Conservation (phyloP, 1,140 invertebrate genomes). For the Orchestia grillus region DNA sequence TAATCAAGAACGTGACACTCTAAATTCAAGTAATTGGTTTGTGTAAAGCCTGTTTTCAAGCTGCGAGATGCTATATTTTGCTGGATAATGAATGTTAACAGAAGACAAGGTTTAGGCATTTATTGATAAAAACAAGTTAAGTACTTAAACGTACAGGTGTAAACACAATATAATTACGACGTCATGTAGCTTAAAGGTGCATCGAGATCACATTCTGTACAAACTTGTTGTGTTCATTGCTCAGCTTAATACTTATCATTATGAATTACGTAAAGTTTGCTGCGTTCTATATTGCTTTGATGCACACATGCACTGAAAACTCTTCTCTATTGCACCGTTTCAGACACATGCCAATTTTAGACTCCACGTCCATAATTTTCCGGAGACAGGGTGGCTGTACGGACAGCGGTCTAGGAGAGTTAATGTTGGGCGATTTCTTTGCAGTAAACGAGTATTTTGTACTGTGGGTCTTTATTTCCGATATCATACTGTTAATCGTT, state of each 20-base stretch:
- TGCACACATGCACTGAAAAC: background rate
- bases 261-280: background rate
- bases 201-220: background rate
- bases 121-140: background rate
- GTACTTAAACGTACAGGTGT: background rate
- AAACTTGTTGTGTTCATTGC: background rate
- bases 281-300: background rate
- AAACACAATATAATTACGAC: background rate
- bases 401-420: background rate
- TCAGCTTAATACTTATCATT: background rate
- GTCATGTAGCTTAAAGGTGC: background rate
- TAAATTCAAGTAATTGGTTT: too few species aligned
- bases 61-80: too few species aligned
- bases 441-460: background rate
- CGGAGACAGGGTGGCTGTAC: background rate
- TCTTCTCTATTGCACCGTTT: background rate
- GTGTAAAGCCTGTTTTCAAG: too few species aligned
- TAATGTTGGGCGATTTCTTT: background rate
- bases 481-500: background rate
- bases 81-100: background rate
- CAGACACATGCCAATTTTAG: background rate
- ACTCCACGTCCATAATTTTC: background rate
- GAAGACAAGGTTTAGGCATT: background rate
- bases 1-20: too few species aligned
- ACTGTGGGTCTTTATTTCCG: background rate